phyloP scores from a whole-genome alignment of 2,113 vertebrate species.

The Raja brachyura region DNA sequence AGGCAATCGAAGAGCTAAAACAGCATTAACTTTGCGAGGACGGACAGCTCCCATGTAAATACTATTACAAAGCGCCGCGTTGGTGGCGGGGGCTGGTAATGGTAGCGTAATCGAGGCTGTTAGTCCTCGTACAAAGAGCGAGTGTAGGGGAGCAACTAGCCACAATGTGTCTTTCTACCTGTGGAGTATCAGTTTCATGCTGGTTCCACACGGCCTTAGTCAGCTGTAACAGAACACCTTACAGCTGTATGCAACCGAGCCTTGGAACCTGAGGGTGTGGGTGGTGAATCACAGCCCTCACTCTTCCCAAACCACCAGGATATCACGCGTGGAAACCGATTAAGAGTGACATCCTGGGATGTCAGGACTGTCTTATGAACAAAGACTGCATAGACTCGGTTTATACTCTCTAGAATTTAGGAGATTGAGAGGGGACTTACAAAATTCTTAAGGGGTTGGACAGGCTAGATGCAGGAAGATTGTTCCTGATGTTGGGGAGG shows the following conservation, averaged over 20 bases:
- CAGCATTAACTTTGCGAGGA: background rate
- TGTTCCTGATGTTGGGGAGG: too few relatives aligned
- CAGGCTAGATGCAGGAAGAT: too few relatives aligned
- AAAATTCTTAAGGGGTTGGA: too few relatives aligned
- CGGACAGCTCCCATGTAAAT: background rate
- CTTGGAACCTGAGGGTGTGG: background rate
- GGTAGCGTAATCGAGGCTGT: background rate
- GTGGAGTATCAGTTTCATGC: constrained; percentile 25
- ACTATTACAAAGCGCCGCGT: constrained; percentile 24
- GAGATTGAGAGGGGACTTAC: too few relatives aligned
- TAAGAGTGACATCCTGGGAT: too few relatives aligned
- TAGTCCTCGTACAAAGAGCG: background rate
- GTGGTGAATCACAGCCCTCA: background rate
- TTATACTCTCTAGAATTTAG: too few relatives aligned
- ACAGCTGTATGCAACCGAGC: constrained; percentile 16
- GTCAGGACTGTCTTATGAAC: too few relatives aligned
- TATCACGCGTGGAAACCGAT: background rate
- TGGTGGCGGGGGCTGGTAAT: constrained; percentile 13
- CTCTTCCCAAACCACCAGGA: background rate
- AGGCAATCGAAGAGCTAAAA: constrained; percentile 14
- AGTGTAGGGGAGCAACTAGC: constrained; percentile 22
- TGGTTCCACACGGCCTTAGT: background rate
- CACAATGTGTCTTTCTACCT: constrained; percentile 27
- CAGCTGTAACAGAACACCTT: constrained; percentile 31
- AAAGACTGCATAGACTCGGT: too few relatives aligned